phyloP scores from a whole-genome alignment of 2,113 vertebrate genomes.

The Perognathus longimembris region DNA sequence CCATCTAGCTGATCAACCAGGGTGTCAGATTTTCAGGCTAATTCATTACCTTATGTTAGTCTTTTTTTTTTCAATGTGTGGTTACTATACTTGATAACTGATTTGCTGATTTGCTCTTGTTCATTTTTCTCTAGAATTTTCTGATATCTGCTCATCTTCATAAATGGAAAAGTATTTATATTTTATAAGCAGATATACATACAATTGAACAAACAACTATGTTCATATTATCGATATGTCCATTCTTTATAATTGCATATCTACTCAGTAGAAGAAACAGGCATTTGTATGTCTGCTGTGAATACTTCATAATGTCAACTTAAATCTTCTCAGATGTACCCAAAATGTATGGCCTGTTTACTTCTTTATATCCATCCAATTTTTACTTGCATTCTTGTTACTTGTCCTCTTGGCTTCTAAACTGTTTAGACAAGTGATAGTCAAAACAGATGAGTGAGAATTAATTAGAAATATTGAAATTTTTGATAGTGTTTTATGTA shows the following conservation, averaged over 20 bases:
- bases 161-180: too few relatives aligned
- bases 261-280: neutral
- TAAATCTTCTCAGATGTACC: neutral
- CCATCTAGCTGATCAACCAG: neutral
- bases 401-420: neutral
- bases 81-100: too few relatives aligned
- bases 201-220: too few relatives aligned
- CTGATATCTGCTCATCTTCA: too few relatives aligned
- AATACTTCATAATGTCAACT: neutral
- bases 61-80: too few relatives aligned
- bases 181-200: too few relatives aligned
- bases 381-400: neutral
- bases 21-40: neutral
- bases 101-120: too few relatives aligned
- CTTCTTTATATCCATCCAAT: neutral
- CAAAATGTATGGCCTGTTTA: neutral
- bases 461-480: too few relatives aligned
- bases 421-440: too few relatives aligned
- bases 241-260: neutral
- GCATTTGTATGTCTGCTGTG: neutral
- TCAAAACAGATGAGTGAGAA: too few relatives aligned
- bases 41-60: neutral
- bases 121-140: too few relatives aligned
- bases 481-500: neutral
- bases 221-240: neutral